phyloP scores from a whole-genome alignment of 2,797 vertebrate genomes.

The Rhinophrynus dorsalis region DNA sequence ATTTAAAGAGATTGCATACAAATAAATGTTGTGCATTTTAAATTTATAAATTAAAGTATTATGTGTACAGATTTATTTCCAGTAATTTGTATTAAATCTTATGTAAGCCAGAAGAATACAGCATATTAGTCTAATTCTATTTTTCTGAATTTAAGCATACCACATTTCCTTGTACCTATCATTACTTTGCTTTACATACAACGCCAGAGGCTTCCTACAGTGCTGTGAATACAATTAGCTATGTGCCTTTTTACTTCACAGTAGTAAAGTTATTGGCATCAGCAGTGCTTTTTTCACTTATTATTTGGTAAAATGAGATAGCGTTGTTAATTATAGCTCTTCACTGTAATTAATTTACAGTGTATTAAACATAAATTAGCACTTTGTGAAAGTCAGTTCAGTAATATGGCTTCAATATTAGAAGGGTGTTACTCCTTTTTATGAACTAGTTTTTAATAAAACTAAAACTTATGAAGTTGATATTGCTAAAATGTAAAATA shows the following conservation, averaged over 20 bases:
- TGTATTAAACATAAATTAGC: conserved; percentile 55
- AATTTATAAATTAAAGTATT: too few species aligned
- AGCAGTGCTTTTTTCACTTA: conserved; percentile 39
- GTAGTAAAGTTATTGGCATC: conserved; percentile 44
- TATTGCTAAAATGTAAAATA: neutral
- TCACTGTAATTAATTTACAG: conserved; percentile 57
- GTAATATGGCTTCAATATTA: conserved; percentile 16
- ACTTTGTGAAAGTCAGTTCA: conserved; percentile 34
- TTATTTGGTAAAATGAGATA: conserved; percentile 44
- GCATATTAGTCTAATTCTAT: too few species aligned
- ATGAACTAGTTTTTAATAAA: neutral
- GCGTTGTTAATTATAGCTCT: conserved; percentile 52
- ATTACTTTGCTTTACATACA: conserved; percentile 10
- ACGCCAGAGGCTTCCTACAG: conserved; percentile 9
- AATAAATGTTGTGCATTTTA: too few species aligned
- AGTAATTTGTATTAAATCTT: too few species aligned
- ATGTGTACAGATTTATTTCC: too few species aligned
- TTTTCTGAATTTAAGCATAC: too few species aligned
- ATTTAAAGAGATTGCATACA: too few species aligned
- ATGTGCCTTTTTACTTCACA: conserved; percentile 30
- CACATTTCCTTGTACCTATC: neutral
- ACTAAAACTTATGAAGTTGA: neutral
- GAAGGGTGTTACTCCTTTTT: neutral
- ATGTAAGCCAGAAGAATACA: too few species aligned
- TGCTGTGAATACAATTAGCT: conserved; percentile 49